Evolutionary conservation across 1,140 invertebrate species (phyloP).

Genomic region (Panulirus ornatus): DNA sequence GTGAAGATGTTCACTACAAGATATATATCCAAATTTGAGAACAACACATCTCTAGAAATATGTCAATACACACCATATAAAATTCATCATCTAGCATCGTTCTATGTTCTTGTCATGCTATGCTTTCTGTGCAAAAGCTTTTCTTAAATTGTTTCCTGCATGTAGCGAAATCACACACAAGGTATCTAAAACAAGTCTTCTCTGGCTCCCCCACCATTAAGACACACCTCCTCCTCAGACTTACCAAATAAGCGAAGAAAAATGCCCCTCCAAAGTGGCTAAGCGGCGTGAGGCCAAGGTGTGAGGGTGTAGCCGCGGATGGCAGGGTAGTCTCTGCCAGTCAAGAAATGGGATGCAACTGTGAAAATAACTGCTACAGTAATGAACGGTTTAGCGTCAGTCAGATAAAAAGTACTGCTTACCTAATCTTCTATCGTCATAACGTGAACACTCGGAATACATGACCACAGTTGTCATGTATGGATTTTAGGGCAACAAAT

Average conservation of each 20-base stretch:
- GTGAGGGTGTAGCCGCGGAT: not conserved
- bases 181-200: not conserved
- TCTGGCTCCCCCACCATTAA: not conserved
- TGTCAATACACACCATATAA: not conserved
- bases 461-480: not conserved
- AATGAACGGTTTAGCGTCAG: not conserved
- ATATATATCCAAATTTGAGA: not conserved
- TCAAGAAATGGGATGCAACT: not conserved
- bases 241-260: not conserved
- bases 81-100: conserved; percentile 30
- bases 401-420: not conserved
- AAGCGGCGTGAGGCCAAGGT: not conserved
- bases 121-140: conserved; percentile 32
- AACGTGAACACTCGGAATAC: too few species aligned
- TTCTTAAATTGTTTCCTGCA: not conserved
- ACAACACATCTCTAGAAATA: not conserved
- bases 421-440: too few species aligned
- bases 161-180: not conserved
- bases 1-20: not conserved
- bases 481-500: not conserved
- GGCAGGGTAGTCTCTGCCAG: not conserved
- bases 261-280: not conserved
- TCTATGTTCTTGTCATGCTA: conserved; percentile 26
- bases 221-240: not conserved
- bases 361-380: not conserved